A percentile compares a stretch with the other conserved stretches of the same genome.
Conservation (phyloP, 2,113 vertebrate species). For the Colius striatus region DNA sequence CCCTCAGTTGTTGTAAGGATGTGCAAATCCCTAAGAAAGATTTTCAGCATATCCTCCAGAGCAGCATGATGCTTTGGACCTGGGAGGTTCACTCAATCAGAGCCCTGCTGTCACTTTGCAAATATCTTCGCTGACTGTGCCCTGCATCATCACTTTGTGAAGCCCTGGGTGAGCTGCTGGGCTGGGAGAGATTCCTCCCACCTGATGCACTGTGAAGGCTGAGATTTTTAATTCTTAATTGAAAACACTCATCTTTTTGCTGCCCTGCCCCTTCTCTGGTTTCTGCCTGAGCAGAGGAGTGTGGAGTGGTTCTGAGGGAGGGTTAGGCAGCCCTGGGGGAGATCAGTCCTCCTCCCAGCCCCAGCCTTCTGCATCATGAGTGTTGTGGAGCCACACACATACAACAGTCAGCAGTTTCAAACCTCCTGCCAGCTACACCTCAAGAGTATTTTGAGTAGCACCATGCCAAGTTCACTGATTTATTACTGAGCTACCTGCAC, state of each 20-base stretch:
- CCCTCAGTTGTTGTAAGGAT: conserved; percentile 54
- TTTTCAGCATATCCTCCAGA: conserved; percentile 72
- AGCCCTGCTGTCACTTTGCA: conserved; percentile 50
- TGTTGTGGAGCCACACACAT: not conserved
- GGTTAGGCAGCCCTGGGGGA: not conserved
- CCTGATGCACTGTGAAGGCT: not conserved
- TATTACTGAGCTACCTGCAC: not conserved
- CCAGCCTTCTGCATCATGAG: not conserved
- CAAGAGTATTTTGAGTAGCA: not conserved
- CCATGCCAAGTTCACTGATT: accelerated
- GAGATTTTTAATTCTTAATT: conserved; percentile 42
- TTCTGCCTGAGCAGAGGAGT: not conserved
- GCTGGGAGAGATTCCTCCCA: conserved; percentile 13
- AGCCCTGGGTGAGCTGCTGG: not conserved
- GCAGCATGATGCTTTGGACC: not conserved
- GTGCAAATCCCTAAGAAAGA: conserved; percentile 73
- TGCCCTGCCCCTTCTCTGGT: not conserved
- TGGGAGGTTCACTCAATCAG: conserved; percentile 68
- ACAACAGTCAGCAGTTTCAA: not conserved
- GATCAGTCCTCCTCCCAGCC: not conserved
- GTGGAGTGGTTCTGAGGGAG: not conserved
- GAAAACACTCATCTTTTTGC: conserved; percentile 41
- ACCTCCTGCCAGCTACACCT: not conserved
- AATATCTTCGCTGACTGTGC: conserved; percentile 27
- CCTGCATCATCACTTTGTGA: conserved; percentile 34